Conservation (phyloP, 2,113 vertebrate genomes). For the Pogona vitticeps region DNA sequence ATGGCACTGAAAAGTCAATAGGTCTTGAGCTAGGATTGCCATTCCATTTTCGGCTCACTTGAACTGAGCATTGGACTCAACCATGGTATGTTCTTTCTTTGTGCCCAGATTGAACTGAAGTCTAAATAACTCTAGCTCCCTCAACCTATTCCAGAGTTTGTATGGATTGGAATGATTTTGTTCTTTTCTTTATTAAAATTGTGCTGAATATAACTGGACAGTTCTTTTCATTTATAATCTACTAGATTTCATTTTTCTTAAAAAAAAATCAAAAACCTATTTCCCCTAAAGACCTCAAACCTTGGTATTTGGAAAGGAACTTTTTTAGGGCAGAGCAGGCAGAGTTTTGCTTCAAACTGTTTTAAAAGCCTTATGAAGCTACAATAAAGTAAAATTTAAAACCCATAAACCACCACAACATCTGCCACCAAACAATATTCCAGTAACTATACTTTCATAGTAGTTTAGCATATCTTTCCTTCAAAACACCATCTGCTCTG, state of each 20-base stretch:
- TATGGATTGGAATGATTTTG: not conserved
- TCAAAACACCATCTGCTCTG: constrained; percentile 65
- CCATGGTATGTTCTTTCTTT: no score
- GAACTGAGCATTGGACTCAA: not conserved
- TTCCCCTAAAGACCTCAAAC: not conserved
- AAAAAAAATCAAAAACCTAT: not conserved
- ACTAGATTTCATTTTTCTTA: not conserved
- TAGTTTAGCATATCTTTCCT: constrained; percentile 48
- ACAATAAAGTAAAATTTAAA: constrained; percentile 49
- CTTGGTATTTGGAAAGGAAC: not conserved
- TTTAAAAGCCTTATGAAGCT: constrained; percentile 37
- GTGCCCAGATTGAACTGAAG: no score
- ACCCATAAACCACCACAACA: constrained; percentile 50
- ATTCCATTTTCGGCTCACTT: not conserved
- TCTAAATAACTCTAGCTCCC: no score
- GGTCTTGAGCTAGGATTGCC: not conserved
- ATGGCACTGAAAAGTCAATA: not conserved
- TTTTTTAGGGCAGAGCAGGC: not conserved
- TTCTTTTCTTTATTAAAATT: not conserved
- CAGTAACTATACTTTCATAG: constrained; percentile 53
- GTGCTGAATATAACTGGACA: not conserved
- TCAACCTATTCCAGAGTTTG: not conserved
- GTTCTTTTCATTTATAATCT: not conserved
- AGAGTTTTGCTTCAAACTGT: constrained; percentile 33
- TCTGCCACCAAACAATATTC: constrained; percentile 47